Conservation (phyloP, 2,888 invertebrate genomes). For the Abrostola tripartita region DNA sequence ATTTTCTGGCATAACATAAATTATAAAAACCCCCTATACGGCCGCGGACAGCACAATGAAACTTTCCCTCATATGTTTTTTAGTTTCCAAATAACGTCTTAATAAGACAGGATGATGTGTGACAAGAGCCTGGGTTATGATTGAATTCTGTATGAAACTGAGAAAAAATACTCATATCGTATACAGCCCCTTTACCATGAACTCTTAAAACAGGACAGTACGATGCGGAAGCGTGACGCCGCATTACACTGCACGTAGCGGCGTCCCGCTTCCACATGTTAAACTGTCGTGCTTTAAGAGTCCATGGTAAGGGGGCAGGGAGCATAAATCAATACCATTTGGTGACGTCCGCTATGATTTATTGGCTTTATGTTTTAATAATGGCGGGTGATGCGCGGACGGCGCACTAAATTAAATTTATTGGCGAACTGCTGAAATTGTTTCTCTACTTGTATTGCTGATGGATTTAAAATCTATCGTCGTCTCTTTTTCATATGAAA, state of each 20-base stretch:
- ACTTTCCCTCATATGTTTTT: slow-evolving; percentile 62
- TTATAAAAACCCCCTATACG: slow-evolving; percentile 44
- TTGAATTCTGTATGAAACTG: slow-evolving; percentile 57
- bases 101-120: slow-evolving; percentile 76
- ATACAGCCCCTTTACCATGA: slow-evolving; percentile 9
- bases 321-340: slow-evolving; percentile 64
- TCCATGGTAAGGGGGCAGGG: slow-evolving; percentile 8
- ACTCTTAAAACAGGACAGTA: not conserved
- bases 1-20: slow-evolving; percentile 50
- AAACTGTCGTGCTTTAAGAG: too few species aligned
- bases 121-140: slow-evolving; percentile 60
- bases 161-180: slow-evolving; percentile 55
- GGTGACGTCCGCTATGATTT: slow-evolving; percentile 62
- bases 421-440: too few species aligned
- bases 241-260: too few species aligned
- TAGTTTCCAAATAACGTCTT: slow-evolving; percentile 69
- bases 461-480: too few species aligned
- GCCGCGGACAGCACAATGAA: slow-evolving; percentile 58
- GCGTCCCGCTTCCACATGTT: too few species aligned
- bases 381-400: slow-evolving; percentile 30
- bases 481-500: too few species aligned
- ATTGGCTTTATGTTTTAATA: slow-evolving; percentile 53
- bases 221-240: too few species aligned
- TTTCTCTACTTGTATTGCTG: too few species aligned
- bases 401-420: not conserved